These are phyloP conservation scores for Oligia strigilis DNA, from an alignment of 2,888 invertebrate genomes.

Conservation along the genomic window DNA sequence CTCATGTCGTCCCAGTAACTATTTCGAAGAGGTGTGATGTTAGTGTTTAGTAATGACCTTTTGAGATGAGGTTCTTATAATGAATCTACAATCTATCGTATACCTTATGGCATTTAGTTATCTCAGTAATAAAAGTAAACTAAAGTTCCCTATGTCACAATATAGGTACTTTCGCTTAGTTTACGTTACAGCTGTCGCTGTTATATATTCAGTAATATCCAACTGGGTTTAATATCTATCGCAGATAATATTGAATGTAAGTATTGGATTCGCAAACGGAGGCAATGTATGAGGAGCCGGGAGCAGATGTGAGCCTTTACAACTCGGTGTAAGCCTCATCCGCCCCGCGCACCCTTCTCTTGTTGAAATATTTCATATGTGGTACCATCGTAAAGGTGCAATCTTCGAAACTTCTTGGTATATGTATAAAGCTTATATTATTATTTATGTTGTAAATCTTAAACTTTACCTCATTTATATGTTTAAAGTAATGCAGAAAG, in stretches of 20 bases:
- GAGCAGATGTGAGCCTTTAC: conserved; percentile 75
- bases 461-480: not conserved
- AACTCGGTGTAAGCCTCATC: conserved; percentile 53
- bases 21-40: conserved; percentile 36
- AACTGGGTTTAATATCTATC: conserved; percentile 82
- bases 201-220: conserved; percentile 78
- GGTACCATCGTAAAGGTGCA: conserved; percentile 62
- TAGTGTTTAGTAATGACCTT: conserved; percentile 9
- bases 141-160: conserved; percentile 8
- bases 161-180: conserved; percentile 63
- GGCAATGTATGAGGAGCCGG: conserved; percentile 69
- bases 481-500: not conserved
- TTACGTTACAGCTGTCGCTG: conserved; percentile 80
- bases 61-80: conserved; percentile 2
- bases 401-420: conserved; percentile 43
- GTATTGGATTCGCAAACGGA: conserved; percentile 75
- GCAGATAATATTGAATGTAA: conserved; percentile 78
- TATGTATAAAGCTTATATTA: not conserved
- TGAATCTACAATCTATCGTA: not conserved
- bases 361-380: conserved; percentile 66
- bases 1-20: conserved; percentile 41
- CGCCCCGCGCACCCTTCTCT: conserved; percentile 56
- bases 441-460: not conserved
- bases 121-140: conserved; percentile 8
- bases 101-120: conserved; percentile 1